These are phyloP conservation scores for Axea sp. DNA, from an alignment of 2,888 invertebrate genomes.

Conservation along the genomic window DNA sequence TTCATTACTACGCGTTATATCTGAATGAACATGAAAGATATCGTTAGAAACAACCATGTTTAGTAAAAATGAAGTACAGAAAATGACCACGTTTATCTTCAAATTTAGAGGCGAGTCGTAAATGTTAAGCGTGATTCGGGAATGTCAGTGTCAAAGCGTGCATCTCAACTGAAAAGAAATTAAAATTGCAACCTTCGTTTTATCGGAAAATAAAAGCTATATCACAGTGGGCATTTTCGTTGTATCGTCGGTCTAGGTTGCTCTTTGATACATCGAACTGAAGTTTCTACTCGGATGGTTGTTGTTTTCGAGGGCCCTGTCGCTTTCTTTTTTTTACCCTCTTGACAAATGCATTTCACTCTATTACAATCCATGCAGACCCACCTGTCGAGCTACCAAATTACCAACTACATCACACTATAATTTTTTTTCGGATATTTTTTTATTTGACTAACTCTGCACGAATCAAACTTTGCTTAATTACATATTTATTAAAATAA, in stretches of 20 bases:
- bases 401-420: constrained; percentile 80
- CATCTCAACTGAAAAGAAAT: constrained; percentile 67
- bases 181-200: constrained; percentile 74
- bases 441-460: no score
- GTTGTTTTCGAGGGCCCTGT: constrained; percentile 67
- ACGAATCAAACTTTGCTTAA: no score
- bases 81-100: constrained; percentile 50
- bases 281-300: constrained; percentile 69
- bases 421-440: background rate
- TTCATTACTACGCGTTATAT: no score
- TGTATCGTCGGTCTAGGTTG: constrained; percentile 75
- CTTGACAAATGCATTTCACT: constrained; percentile 84
- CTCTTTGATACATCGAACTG: constrained; percentile 74
- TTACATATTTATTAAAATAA: no score
- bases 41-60: no score
- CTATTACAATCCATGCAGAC: constrained; percentile 86
- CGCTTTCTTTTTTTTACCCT: constrained; percentile 73
- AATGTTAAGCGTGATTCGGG: constrained; percentile 23
- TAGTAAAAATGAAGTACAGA: no score
- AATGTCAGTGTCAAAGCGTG: constrained; percentile 51
- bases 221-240: constrained; percentile 66
- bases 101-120: background rate
- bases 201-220: constrained; percentile 60
- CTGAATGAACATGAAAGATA: no score
- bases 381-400: constrained; percentile 87